These are phyloP conservation scores for Nomia melanderi DNA, from an alignment of 1,140 invertebrate genomes.

Conservation along the genomic window DNA sequence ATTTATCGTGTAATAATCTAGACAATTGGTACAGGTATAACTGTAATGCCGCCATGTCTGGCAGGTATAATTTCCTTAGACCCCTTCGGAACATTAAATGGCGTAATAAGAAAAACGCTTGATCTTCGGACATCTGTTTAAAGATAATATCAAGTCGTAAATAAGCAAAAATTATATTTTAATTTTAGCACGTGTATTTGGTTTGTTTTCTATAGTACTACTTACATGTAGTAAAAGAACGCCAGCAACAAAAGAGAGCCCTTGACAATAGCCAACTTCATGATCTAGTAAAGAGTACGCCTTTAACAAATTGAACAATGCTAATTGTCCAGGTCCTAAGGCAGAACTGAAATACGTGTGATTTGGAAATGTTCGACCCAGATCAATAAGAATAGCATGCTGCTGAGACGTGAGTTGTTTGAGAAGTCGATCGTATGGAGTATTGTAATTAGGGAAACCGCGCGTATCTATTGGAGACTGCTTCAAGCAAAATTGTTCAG, in stretches of 20 bases:
- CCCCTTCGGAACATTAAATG: constrained; percentile 95
- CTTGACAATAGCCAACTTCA: constrained; percentile 97
- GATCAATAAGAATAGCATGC: constrained; percentile 95
- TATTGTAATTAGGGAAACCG: constrained; percentile 88
- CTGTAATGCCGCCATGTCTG: constrained; percentile 96
- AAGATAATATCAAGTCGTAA: constrained; percentile 40
- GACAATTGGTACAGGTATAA: constrained; percentile 96
- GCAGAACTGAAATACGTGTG: constrained; percentile 94
- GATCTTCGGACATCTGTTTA: constrained; percentile 92
- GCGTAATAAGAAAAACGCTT: constrained; percentile 92
- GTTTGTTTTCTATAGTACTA: constrained; percentile 41
- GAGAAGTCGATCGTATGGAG: constrained; percentile 90
- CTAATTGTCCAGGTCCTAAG: constrained; percentile 94
- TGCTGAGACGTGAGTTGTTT: constrained; percentile 96
- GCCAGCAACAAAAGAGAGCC: constrained; percentile 96
- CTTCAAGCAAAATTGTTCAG: constrained; percentile 89
- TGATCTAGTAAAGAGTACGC: constrained; percentile 97
- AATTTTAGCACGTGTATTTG: neutral
- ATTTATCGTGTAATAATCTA: constrained; percentile 93
- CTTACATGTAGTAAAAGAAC: constrained; percentile 95
- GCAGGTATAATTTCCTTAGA: constrained; percentile 92
- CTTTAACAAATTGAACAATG: constrained; percentile 96
- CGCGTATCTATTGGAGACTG: constrained; percentile 86
- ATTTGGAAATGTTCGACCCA: constrained; percentile 96
- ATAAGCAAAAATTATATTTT: constrained; percentile 6